Percentiles rank a stretch among this genome's conserved stretches.
phyloP scores from a whole-genome alignment of 2,113 vertebrate species.

The Mola mola region DNA sequence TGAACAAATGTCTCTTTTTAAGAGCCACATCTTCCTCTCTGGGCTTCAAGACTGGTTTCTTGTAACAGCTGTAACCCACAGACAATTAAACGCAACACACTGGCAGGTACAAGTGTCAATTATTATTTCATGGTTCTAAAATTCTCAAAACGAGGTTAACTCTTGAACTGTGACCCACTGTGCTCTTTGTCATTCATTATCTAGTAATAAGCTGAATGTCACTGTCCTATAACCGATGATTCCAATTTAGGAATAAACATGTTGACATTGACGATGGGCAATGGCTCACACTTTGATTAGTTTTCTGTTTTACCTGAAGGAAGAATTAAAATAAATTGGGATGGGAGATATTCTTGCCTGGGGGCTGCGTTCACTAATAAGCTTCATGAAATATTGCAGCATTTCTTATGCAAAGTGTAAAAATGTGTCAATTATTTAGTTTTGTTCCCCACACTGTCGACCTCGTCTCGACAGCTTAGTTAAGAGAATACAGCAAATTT shows the following conservation, averaged over 20 bases:
- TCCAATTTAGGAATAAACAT: conserved; percentile 34
- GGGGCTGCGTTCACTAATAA: conserved; percentile 41
- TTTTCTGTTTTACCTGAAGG: conserved; percentile 39
- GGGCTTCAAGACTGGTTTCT: no score
- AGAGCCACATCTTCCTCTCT: no score
- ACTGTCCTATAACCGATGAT: background rate
- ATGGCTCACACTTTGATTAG: conserved; percentile 41
- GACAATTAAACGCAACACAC: background rate
- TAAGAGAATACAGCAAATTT: no score
- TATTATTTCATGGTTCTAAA: background rate
- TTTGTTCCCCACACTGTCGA: no score
- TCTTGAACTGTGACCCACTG: background rate
- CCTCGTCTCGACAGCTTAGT: no score
- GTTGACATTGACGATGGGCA: conserved; percentile 53
- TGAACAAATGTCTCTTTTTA: no score
- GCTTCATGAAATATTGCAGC: conserved; percentile 10
- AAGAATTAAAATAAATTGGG: conserved; percentile 45
- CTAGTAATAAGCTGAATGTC: background rate
- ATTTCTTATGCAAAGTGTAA: no score
- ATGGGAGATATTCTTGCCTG: conserved; percentile 9
- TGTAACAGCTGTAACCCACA: no score
- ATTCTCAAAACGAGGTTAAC: conserved; percentile 2
- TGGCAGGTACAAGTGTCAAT: background rate
- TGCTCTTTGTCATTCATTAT: conserved; percentile 3
- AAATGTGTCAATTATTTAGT: no score